Evolutionary conservation across 2,113 vertebrate genomes (phyloP).

Genomic region (Nerophis lumbriciformis): DNA sequence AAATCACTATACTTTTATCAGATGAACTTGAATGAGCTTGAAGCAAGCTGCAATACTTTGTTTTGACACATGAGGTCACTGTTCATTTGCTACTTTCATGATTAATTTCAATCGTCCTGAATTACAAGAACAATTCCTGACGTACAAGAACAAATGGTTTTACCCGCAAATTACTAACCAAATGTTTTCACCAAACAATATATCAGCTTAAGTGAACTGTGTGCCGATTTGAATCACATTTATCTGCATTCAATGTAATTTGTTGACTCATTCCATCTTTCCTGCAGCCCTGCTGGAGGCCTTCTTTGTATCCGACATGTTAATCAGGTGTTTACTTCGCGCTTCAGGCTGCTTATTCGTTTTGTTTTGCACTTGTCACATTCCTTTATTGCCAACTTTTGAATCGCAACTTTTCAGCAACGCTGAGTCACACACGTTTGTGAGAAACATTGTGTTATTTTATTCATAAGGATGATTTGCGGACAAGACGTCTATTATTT

Average conservation of each 20-base stretch:
- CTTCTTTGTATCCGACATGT: constrained; percentile 5
- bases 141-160: no score
- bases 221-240: no score
- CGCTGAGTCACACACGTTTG: constrained; percentile 2
- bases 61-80: constrained; percentile 38
- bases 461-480: not conserved
- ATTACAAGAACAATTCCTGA: no score
- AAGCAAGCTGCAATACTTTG: constrained; percentile 8
- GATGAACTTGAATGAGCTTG: not conserved
- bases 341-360: constrained; percentile 4
- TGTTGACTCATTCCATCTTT: constrained; percentile 5
- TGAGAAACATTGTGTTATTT: not conserved
- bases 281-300: constrained; percentile 3
- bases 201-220: not conserved
- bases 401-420: constrained; percentile 6
- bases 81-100: constrained; percentile 18
- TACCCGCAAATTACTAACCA: no score
- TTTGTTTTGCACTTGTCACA: constrained; percentile 2
- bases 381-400: constrained; percentile 15
- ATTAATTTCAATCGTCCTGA: no score
- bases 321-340: constrained; percentile 21
- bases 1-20: not conserved
- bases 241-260: no score
- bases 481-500: not conserved
- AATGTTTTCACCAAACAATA: not conserved